phyloP scores from a whole-genome alignment of 2,888 invertebrate genomes.

The Anaspis maculata region DNA sequence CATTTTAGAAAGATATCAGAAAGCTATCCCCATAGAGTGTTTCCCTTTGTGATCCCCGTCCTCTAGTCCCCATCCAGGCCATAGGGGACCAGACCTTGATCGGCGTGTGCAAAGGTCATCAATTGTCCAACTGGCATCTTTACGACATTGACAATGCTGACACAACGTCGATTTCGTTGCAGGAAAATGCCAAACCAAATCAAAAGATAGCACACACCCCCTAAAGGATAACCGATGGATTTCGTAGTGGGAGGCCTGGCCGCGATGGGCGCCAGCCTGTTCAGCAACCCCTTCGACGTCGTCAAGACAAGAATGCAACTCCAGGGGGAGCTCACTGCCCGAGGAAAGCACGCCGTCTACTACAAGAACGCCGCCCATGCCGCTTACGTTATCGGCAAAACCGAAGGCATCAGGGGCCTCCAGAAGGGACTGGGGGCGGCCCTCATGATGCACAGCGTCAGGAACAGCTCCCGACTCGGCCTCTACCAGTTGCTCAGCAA shows the following conservation, averaged over 20 bases:
- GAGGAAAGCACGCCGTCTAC: slow-evolving; percentile 51
- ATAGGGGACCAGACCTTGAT: too few species aligned
- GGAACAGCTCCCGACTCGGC: slow-evolving; percentile 70
- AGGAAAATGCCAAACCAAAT: too few species aligned
- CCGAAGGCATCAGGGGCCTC: slow-evolving; percentile 71
- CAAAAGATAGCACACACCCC: too few species aligned
- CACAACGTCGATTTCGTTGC: too few species aligned
- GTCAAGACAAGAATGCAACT: slow-evolving; percentile 82
- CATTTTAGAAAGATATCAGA: too few species aligned
- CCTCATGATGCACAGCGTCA: slow-evolving; percentile 75
- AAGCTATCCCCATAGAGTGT: too few species aligned
- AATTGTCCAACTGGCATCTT: too few species aligned
- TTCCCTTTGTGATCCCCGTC: too few species aligned
- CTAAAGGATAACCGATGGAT: slow-evolving; percentile 34
- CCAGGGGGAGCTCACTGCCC: slow-evolving; percentile 51
- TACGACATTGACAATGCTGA: too few species aligned
- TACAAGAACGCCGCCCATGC: slow-evolving; percentile 77
- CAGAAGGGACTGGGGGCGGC: slow-evolving; percentile 81
- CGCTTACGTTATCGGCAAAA: slow-evolving; percentile 65
- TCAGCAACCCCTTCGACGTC: slow-evolving; percentile 84
- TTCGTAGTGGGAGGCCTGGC: slow-evolving; percentile 48
- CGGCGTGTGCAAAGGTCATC: too few species aligned
- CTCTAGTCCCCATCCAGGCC: too few species aligned
- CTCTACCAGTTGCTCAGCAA: slow-evolving; percentile 65
- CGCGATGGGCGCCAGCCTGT: slow-evolving; percentile 57